Conservation (phyloP, 2,797 vertebrate species). For the Tapera naevia region DNA sequence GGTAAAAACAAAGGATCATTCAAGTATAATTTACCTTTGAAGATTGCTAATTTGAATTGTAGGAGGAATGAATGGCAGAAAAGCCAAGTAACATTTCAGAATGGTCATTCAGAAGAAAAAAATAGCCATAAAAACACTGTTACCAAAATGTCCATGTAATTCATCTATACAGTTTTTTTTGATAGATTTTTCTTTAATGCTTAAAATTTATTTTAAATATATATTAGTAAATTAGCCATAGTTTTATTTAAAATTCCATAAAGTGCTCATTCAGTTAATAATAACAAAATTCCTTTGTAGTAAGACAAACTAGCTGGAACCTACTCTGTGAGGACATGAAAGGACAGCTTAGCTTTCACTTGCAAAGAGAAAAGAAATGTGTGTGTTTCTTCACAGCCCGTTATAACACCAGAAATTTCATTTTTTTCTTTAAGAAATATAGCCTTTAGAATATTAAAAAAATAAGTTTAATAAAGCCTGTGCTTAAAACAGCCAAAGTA, state of each 20-base stretch:
- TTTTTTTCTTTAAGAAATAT: slow-evolving; percentile 70
- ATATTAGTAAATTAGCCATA: slow-evolving; percentile 34
- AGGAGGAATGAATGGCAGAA: slow-evolving; percentile 40
- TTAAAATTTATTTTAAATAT: slow-evolving; percentile 41
- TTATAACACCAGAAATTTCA: slow-evolving; percentile 58
- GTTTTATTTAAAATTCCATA: slow-evolving; percentile 56
- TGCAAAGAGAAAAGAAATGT: slow-evolving; percentile 46
- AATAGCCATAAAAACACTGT: slow-evolving; percentile 45
- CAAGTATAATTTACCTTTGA: slow-evolving; percentile 62
- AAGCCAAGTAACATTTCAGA: slow-evolving; percentile 38
- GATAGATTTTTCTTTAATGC: slow-evolving; percentile 23
- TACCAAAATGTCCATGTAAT: slow-evolving; percentile 61
- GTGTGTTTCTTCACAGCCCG: slow-evolving; percentile 49
- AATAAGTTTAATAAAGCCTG: slow-evolving; percentile 70
- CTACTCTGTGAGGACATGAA: slow-evolving; percentile 31
- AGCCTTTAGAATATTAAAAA: slow-evolving; percentile 69
- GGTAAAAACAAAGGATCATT: slow-evolving; percentile 40
- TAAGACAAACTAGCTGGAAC: slow-evolving; percentile 41
- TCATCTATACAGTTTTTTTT: slow-evolving; percentile 37
- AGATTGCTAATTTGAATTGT: slow-evolving; percentile 37
- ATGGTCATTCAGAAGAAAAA: slow-evolving; percentile 54
- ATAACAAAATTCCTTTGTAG: slow-evolving; percentile 55
- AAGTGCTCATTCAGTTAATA: slow-evolving; percentile 61
- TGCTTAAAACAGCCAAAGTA: slow-evolving; percentile 68
- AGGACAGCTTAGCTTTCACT: slow-evolving; percentile 56